Conservation (phyloP, 92 coral and sea anemone genomes). For the Blastomussa wellsi region DNA sequence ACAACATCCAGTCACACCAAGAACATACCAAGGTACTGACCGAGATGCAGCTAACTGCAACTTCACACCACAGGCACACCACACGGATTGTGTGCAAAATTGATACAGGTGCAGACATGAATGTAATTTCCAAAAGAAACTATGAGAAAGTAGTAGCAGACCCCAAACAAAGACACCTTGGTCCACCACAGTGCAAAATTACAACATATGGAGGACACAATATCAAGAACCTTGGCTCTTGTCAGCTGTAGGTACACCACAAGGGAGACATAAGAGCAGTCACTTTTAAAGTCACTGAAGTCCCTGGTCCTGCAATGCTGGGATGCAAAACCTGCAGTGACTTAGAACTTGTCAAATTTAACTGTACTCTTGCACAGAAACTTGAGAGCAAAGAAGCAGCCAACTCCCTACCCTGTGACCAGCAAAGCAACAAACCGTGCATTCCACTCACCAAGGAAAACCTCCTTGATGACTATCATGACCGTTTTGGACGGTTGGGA, state of each 20-base stretch:
- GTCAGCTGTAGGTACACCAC: slow-evolving; percentile 52
- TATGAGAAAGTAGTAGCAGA: slow-evolving; percentile 39
- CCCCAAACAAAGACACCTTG: slow-evolving; percentile 35
- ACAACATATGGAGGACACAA: slow-evolving; percentile 47
- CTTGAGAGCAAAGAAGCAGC: neutral
- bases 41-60: slow-evolving; percentile 47
- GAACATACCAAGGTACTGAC: slow-evolving; percentile 42
- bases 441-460: slow-evolving; percentile 33
- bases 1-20: no score
- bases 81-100: slow-evolving; percentile 46
- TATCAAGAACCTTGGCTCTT: slow-evolving; percentile 42
- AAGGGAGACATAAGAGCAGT: slow-evolving; percentile 17
- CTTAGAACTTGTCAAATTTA: slow-evolving; percentile 46
- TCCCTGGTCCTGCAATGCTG: slow-evolving; percentile 48
- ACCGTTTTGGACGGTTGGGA: slow-evolving; percentile 46
- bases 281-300: slow-evolving; percentile 50
- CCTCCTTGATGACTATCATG: slow-evolving; percentile 26
- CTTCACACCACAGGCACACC: slow-evolving; percentile 46
- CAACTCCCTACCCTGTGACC: no score
- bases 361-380: slow-evolving; percentile 48
- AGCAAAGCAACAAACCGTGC: no score
- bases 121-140: slow-evolving; percentile 43
- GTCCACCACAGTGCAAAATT: slow-evolving; percentile 26
- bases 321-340: slow-evolving; percentile 48
- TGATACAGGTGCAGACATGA: slow-evolving; percentile 57